Conservation (phyloP, 2,888 invertebrate genomes). For the Dyspetes luteomarginatus region DNA sequence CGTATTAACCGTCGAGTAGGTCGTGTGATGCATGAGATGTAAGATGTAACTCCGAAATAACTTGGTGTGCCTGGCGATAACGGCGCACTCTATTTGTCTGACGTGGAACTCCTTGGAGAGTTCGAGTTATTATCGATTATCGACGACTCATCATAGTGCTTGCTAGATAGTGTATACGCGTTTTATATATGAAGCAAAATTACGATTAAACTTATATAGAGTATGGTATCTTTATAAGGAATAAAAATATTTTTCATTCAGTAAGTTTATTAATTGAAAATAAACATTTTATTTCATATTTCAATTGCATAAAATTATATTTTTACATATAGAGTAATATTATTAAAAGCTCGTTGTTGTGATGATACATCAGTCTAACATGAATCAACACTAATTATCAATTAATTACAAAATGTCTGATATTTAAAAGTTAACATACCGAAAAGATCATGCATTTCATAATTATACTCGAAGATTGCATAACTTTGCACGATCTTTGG, state of each 20-base stretch:
- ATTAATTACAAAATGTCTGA: neutral
- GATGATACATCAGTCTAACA: neutral
- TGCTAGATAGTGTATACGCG: no score
- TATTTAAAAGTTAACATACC: neutral
- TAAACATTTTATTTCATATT: neutral
- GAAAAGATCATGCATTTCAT: no score
- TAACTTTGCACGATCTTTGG: neutral
- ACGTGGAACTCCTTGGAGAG: constrained; percentile 10
- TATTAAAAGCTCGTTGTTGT: neutral
- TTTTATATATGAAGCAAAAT: no score
- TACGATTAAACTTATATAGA: no score
- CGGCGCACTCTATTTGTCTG: constrained; percentile 19
- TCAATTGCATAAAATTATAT: neutral
- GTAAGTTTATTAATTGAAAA: constrained; percentile 3
- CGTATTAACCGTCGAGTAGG: constrained; percentile 10
- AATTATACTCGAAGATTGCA: no score
- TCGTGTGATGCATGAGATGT: constrained; percentile 18
- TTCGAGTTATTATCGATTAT: constrained; percentile 15
- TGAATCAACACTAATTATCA: neutral
- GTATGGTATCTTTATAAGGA: neutral
- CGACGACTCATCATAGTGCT: no score
- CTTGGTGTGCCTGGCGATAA: neutral
- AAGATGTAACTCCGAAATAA: constrained; percentile 18
- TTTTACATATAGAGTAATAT: neutral
- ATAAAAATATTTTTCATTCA: neutral